phyloP scores from a whole-genome alignment of 2,797 vertebrate species.

The Columba guinea region DNA sequence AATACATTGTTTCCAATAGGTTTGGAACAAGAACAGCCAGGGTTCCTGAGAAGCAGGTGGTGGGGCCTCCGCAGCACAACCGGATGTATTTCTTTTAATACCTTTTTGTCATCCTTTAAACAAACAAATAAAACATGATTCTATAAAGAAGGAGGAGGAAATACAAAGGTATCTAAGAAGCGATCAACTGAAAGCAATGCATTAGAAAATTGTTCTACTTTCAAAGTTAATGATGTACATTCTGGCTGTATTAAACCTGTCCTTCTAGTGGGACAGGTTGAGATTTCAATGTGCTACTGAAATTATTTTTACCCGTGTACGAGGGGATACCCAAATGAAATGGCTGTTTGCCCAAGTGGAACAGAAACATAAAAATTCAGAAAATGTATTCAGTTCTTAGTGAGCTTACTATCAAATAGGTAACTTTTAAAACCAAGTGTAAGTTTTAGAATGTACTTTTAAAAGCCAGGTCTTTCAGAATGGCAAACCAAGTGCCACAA shows the following conservation, averaged over 20 bases:
- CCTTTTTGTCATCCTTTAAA: not conserved
- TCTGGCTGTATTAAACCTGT: not conserved
- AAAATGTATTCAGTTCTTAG: not conserved
- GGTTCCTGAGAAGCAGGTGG: not conserved
- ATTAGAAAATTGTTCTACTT: not conserved
- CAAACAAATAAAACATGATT: not conserved
- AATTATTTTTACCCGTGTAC: not conserved
- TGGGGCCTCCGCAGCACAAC: not conserved
- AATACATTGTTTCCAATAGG: not conserved
- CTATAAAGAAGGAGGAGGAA: not conserved
- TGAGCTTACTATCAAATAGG: constrained; percentile 4
- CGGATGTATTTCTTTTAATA: not conserved
- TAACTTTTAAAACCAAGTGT: not conserved
- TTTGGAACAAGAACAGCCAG: not conserved
- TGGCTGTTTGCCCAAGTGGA: not conserved
- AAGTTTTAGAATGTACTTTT: constrained; percentile 19
- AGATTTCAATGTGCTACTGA: constrained; percentile 20
- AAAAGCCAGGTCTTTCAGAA: not conserved
- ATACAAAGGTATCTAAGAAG: not conserved
- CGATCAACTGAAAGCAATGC: not conserved
- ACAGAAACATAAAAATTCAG: not conserved
- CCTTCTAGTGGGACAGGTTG: not conserved
- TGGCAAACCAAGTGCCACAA: not conserved
- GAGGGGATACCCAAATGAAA: not conserved
- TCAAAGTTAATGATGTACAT: not conserved